Percentiles rank a stretch among this genome's conserved stretches.
Evolutionary conservation across 2,888 invertebrate genomes (phyloP).

Genomic region (Aleiodes alternator): DNA sequence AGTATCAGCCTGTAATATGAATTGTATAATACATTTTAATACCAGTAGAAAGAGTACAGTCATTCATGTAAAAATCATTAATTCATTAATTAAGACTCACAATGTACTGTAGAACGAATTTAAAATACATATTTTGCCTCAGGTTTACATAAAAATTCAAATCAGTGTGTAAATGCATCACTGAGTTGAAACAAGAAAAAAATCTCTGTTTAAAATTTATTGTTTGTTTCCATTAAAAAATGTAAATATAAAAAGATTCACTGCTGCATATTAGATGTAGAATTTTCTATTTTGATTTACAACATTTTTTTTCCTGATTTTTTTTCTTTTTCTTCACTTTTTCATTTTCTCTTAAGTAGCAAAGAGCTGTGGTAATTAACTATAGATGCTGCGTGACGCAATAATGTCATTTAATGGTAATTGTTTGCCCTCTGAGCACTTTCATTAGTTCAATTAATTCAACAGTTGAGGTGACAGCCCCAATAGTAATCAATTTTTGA

Average conservation of each 20-base stretch:
- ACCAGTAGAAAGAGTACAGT: constrained; percentile 25
- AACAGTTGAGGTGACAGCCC: constrained; percentile 11
- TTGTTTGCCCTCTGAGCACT: constrained; percentile 12
- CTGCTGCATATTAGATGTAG: not conserved
- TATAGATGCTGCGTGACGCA: constrained; percentile 9
- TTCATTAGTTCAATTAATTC: constrained; percentile 19
- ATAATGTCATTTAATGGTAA: constrained; percentile 41
- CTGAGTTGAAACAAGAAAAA: constrained; percentile 6
- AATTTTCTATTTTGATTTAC: not conserved
- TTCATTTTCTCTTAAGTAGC: not conserved
- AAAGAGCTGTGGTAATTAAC: not conserved
- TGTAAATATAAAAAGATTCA: constrained; percentile 31
- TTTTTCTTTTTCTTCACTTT: not conserved
- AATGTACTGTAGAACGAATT: not conserved
- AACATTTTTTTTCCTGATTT: not conserved
- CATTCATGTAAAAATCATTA: constrained; percentile 25
- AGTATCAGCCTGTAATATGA: constrained; percentile 45
- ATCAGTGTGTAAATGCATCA: constrained; percentile 19
- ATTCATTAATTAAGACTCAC: constrained; percentile 19
- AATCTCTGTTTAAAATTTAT: not conserved
- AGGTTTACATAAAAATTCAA: constrained; percentile 5
- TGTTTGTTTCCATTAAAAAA: constrained; percentile 3
- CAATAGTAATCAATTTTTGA: not conserved
- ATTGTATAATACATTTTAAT: constrained; percentile 50
- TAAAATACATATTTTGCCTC: not conserved